These are phyloP conservation scores for Muntiacus muntjak DNA, from an alignment of 2,113 vertebrate species.

Conservation along the genomic window DNA sequence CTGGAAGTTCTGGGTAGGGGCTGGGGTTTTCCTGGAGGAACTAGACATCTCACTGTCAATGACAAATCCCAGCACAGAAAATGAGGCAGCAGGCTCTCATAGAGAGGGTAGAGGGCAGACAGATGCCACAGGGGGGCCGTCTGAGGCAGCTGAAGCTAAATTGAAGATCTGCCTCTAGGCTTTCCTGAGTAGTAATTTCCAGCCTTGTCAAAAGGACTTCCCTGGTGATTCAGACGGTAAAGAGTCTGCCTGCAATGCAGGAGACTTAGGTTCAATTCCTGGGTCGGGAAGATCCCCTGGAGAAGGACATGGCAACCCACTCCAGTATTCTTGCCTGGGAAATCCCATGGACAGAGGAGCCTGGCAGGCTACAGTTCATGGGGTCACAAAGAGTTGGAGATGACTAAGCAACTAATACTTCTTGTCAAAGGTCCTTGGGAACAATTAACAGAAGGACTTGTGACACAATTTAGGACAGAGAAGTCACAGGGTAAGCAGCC, in stretches of 20 bases:
- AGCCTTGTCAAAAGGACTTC: background rate
- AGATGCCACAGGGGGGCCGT: background rate
- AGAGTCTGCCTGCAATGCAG: background rate
- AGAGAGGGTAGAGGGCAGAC: background rate
- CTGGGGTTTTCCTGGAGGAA: background rate
- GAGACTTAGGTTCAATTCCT: background rate
- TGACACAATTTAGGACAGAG: background rate
- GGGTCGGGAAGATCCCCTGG: background rate
- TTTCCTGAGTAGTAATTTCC: background rate
- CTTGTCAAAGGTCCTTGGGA: background rate
- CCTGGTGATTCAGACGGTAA: background rate
- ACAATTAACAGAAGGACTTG: background rate
- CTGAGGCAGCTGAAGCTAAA: background rate
- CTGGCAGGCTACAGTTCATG: background rate
- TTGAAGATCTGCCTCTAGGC: background rate
- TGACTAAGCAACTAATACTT: background rate
- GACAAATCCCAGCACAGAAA: background rate
- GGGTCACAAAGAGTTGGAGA: background rate
- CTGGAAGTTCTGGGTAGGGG: background rate
- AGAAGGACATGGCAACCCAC: background rate
- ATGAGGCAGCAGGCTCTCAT: background rate
- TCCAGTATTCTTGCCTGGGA: background rate
- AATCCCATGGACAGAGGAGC: background rate
- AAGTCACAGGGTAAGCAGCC: background rate
- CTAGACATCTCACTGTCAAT: background rate